Conservation (phyloP, 2,797 vertebrate species). For the Oreortyx pictus region DNA sequence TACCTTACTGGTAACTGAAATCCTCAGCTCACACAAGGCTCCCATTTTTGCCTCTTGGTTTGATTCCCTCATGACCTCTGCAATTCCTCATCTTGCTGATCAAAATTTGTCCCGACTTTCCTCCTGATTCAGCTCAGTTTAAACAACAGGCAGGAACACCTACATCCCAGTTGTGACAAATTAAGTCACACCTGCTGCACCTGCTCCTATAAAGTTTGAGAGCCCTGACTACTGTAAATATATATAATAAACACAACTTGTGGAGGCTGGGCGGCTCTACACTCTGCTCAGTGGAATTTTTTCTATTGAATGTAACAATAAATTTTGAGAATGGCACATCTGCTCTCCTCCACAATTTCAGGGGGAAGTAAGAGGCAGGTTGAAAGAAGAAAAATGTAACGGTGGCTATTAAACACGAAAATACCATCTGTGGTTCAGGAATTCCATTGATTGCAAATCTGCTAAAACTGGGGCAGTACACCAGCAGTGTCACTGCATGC, state of each 20-base stretch:
- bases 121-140: background rate
- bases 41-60: background rate
- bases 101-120: background rate
- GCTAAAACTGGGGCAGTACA: background rate
- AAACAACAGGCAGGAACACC: background rate
- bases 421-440: conserved; percentile 1
- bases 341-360: conserved; percentile 21
- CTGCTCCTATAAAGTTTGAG: background rate
- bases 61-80: background rate
- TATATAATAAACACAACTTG: background rate
- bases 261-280: background rate
- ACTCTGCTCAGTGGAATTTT: background rate
- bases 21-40: background rate
- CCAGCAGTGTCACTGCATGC: background rate
- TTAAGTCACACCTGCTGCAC: background rate
- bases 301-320: background rate
- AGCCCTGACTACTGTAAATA: background rate
- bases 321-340: conserved; percentile 31
- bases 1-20: background rate
- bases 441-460: background rate
- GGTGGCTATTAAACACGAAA: conserved; percentile 33
- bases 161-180: background rate
- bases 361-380: background rate
- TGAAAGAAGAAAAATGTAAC: background rate
- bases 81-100: background rate